Base-by-base conservation (phyloP, 2,797 vertebrate species). In the Pipistrellus pygmaeus region DNA sequence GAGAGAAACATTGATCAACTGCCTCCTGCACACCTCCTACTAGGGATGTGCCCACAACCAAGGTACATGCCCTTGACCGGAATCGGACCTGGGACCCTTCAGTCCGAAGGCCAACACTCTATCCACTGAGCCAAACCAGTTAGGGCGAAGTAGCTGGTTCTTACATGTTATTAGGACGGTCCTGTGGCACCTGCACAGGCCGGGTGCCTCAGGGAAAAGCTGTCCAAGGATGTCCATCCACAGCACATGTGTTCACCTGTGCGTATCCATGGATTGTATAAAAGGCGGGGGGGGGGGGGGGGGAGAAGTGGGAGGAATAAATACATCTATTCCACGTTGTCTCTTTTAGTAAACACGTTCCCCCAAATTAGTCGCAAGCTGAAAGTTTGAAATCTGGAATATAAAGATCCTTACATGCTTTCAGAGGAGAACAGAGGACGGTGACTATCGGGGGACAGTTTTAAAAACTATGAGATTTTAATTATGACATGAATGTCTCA, bases 381-480 rank as follows among this genome's bases (percentile, higher is more conserved):
- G 25, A 38, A 75, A 46, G 44, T 57, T 20, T 53, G 60, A 88
- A 66, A 41, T 18, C 13, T 48, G 32, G 21, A 88, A 83, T 18
- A 32, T 18, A 25, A 0, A 21, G 55, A 85, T 15, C 15, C 41
- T 73, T 69, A 35, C 7, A 13, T 15, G 15, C 41, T 46, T 0
- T 41, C 20, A 41, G 44, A 21, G 35, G 35, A 18, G 2, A 83
- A 4, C 0, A 32, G 32, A 83, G 25, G 38, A 64, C 44, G 51
- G 4, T 41, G 27, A 38, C 17, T 84, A 8, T 15, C 5, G 23
- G 62, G 68, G 77, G 13, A 73, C 23, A 85, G 76, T 41, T 90
- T 87, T 30, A 9, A 80, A 76, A 90, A 90, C 51, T 30, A 66
- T 44, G 17, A 88, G 85, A 95, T 64, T 73, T 77, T 85, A 78